Percentiles rank a stretch among this genome's conserved stretches.
Conservation (phyloP, 1,140 invertebrate genomes). For the Pseudomyrmex sp. region DNA sequence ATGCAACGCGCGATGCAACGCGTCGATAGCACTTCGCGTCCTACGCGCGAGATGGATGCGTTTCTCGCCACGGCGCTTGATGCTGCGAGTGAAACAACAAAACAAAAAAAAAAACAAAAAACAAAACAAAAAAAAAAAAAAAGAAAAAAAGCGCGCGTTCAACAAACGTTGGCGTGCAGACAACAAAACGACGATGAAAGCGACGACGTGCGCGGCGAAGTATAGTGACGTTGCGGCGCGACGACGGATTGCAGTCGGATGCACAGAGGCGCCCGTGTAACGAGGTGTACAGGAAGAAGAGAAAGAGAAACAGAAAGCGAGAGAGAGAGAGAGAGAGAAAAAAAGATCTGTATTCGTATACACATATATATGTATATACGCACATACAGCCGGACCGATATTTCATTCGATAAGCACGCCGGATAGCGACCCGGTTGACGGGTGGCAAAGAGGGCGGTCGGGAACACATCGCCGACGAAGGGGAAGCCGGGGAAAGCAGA, state of each 20-base stretch:
- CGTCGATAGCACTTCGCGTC: not conserved
- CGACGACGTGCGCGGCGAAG: not conserved
- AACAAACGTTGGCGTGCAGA: conserved; percentile 15
- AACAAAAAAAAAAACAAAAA: not conserved
- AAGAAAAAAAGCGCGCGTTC: not conserved
- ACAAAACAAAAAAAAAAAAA: too few species aligned
- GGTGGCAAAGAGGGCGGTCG: conserved; percentile 61
- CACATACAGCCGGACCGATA: conserved; percentile 61
- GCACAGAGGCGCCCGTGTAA: not conserved
- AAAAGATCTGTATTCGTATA: not conserved
- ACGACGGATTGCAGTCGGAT: conserved; percentile 40
- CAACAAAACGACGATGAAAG: conserved; percentile 15
- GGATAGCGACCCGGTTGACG: conserved; percentile 72
- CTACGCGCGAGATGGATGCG: not conserved
- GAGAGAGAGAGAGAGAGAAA: too few species aligned
- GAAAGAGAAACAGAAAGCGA: too few species aligned
- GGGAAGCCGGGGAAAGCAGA: conserved; percentile 62
- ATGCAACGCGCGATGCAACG: not conserved
- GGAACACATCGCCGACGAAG: conserved; percentile 49
- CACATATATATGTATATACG: not conserved
- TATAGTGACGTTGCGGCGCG: conserved; percentile 15
- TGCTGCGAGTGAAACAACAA: not conserved
- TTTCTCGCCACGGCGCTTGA: not conserved
- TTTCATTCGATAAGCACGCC: conserved; percentile 73
- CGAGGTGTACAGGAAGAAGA: conserved; percentile 17